These are phyloP conservation scores for Xiphorhynchus elegans DNA, from an alignment of 2,113 vertebrate species.

Conservation along the genomic window DNA sequence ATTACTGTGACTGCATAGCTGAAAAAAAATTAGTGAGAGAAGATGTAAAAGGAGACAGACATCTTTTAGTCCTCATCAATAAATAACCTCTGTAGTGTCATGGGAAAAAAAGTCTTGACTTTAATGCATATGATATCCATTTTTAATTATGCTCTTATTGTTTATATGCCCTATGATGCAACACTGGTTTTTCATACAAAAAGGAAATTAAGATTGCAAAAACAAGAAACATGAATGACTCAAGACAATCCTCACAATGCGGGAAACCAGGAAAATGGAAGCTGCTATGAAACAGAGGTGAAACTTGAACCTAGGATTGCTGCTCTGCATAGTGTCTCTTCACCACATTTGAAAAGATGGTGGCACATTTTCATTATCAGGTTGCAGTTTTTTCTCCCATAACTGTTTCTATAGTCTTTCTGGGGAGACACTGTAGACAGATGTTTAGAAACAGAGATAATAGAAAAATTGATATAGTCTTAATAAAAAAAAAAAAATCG, in stretches of 20 bases:
- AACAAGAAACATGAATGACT: background rate
- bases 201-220: background rate
- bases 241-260: background rate
- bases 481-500: background rate
- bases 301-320: background rate
- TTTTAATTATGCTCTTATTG: background rate
- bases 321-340: background rate
- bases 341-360: background rate
- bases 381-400: background rate
- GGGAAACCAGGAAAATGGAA: background rate
- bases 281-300: background rate
- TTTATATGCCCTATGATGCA: background rate
- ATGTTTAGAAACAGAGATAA: background rate
- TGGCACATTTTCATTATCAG: background rate
- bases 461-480: background rate
- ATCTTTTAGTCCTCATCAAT: background rate
- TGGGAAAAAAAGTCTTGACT: background rate
- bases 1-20: background rate
- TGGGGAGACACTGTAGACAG: background rate
- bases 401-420: background rate
- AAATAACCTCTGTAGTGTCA: background rate
- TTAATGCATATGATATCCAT: accelerated
- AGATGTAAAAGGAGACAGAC: background rate
- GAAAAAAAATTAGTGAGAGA: background rate
- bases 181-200: background rate